Base-by-base conservation (phyloP, 2,888 invertebrate genomes). In the Acanthococcus lagerstroemiae region DNA sequence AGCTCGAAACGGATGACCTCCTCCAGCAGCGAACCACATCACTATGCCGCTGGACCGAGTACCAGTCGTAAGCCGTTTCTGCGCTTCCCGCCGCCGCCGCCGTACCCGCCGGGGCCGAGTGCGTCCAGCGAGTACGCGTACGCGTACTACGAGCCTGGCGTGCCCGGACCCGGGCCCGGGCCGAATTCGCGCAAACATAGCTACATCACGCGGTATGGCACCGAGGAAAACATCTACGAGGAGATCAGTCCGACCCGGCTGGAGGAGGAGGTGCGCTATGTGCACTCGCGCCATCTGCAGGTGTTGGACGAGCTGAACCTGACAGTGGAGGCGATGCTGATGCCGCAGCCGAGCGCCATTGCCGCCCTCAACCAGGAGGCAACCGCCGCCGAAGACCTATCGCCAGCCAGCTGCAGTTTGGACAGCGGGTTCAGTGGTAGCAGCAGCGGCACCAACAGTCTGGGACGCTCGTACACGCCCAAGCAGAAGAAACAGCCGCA, bases 281-380 rank as follows among this genome's bases (percentile, higher is more conserved):
- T 92, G 57, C 90, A 90, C 76, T 86, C 85, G 69, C 82, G 87
- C 66, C 91, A 92, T 77, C 84, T 72, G n/a, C 72, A 72, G 70
- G 88, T 90, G 71, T 81, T 92, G 69, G 90, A 89, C 52, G 90
- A 92, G 76, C 79, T 92, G 68, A 91, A 91, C 80, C 81, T 92
- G 68, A 88, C 90, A 72, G 88, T 88, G 52, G 91, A 92, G 78
- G 90, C 89, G 54, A 90, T 92, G 90, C 77, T 92, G 70, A 92
- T 91, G 91, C 91, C 90, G 19, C 83, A 85, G 73, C 83, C 83
- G 50, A 63, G 66, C 58, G 55, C 67, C 19, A 65, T 67, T 52
- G 55, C 67, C n/a, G 68, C 66, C 25, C 67, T 65, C 50, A 69
- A 67, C 30, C 69, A 69, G 21, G 69, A 75, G 69, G 78, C 78